These are phyloP conservation scores for Odocoileus hemionus DNA, from an alignment of 2,113 vertebrate species.

Conservation along the genomic window DNA sequence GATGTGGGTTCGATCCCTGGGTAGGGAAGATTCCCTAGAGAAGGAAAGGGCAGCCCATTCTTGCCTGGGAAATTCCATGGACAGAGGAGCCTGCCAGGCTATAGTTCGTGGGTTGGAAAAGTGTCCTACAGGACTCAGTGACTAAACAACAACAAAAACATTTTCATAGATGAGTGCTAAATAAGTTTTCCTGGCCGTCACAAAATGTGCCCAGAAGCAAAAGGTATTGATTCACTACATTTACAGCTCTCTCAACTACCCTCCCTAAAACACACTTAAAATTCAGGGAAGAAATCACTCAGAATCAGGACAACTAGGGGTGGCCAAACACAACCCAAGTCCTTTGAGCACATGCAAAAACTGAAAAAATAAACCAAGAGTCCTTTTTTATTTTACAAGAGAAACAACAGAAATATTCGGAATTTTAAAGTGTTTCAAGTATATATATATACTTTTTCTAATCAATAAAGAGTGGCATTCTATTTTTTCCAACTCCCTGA, in stretches of 20 bases:
- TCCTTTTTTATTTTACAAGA: neutral
- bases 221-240: neutral
- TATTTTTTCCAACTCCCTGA: neutral
- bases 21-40: neutral
- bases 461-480: neutral
- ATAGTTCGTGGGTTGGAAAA: neutral
- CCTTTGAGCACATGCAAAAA: neutral
- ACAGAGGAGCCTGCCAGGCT: neutral
- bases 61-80: neutral
- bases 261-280: slow-evolving; percentile 4
- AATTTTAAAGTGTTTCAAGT: slow-evolving; percentile 4
- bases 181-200: neutral
- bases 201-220: neutral
- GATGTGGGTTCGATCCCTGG: neutral
- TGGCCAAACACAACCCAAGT: neutral
- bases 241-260: neutral
- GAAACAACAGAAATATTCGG: neutral
- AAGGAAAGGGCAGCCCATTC: neutral
- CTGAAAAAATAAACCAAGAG: neutral
- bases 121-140: neutral
- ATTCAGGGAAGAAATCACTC: slow-evolving; percentile 1
- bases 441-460: neutral
- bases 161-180: neutral
- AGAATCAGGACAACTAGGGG: neutral
- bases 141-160: neutral